Evolutionary conservation across 2,113 vertebrate species (phyloP).

Genomic region (Podarcis raffonei): DNA sequence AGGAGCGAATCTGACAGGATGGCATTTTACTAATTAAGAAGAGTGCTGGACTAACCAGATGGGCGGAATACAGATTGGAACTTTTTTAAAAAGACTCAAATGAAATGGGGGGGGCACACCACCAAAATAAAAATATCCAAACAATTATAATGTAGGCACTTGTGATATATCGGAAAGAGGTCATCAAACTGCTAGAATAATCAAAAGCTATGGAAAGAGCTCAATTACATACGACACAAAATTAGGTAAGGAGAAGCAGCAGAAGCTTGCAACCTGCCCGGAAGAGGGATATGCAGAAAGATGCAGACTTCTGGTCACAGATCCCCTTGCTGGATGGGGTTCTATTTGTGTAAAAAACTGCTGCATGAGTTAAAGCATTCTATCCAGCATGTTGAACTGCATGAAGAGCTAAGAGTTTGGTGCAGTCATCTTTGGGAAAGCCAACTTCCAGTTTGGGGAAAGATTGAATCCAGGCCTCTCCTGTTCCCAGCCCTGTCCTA

Average conservation of each 20-base stretch:
- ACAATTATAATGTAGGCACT: constrained; percentile 13
- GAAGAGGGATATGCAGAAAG: not conserved
- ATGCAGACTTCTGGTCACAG: not conserved
- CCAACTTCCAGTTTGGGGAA: not conserved
- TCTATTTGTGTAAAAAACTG: not conserved
- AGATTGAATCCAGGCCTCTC: not conserved
- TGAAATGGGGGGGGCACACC: not conserved
- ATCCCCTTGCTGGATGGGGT: not conserved
- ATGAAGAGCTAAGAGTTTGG: not conserved
- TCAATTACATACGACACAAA: not conserved
- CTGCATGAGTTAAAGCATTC: not conserved
- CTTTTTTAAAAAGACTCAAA: constrained; percentile 44
- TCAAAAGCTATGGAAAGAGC: not conserved
- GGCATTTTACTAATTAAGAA: constrained; percentile 80
- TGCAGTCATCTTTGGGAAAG: not conserved
- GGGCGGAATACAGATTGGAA: constrained; percentile 74
- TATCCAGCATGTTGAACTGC: not conserved
- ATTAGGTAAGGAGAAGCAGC: not conserved
- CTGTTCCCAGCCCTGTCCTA: not conserved
- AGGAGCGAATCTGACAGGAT: constrained; percentile 75
- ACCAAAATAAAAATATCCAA: not conserved
- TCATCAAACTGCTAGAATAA: not conserved
- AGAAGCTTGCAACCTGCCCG: not conserved
- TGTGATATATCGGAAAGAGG: not conserved
- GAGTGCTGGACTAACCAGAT: constrained; percentile 75